phyloP scores from a whole-genome alignment of 2,888 invertebrate genomes.

The Pseudococcus jackbeardsleyi region DNA sequence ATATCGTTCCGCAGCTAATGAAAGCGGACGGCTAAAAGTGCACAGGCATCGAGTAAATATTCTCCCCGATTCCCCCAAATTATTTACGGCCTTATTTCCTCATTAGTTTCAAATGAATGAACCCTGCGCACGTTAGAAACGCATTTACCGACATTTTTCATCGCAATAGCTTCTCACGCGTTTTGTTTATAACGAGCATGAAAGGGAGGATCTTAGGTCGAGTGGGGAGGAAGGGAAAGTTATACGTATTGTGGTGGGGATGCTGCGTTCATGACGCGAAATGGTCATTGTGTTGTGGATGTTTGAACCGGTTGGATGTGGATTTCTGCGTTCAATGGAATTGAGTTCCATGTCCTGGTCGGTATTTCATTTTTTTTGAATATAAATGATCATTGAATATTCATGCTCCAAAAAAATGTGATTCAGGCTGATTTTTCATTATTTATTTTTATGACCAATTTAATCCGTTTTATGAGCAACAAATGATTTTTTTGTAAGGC shows the following conservation, averaged over 20 bases:
- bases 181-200: background rate
- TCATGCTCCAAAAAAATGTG: too few species aligned
- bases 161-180: background rate
- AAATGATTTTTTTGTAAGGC: too few species aligned
- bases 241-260: background rate
- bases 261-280: background rate
- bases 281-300: background rate
- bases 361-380: too few species aligned
- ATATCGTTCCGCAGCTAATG: conserved; percentile 37
- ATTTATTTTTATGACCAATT: too few species aligned
- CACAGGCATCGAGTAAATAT: conserved; percentile 12
- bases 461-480: too few species aligned
- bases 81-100: conserved; percentile 26
- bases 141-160: conserved; percentile 10
- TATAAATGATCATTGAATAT: too few species aligned
- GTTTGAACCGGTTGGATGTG: background rate
- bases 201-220: too few species aligned
- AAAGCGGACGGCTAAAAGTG: background rate
- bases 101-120: conserved; percentile 37
- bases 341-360: too few species aligned
- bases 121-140: conserved; percentile 8
- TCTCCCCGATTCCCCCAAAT: background rate
- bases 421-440: too few species aligned
- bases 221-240: background rate
- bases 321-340: background rate